These are phyloP conservation scores for Capitella teleta DNA, from an alignment of 1,140 invertebrate genomes.

Conservation along the genomic window DNA sequence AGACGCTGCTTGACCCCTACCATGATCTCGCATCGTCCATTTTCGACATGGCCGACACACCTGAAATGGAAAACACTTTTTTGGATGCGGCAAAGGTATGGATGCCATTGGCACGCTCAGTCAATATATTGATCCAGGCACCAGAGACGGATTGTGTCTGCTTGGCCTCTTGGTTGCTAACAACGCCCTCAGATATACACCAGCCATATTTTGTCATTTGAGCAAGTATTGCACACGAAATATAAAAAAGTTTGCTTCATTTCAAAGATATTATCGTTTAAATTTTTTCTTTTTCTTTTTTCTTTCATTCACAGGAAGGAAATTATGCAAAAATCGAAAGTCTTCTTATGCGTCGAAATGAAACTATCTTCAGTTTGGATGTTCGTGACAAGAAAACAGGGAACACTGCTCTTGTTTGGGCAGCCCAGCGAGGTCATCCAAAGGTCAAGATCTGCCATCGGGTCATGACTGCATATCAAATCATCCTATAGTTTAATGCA, in stretches of 20 bases:
- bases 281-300: neutral
- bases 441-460: conserved; percentile 20
- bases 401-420: conserved; percentile 38
- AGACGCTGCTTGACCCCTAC: neutral
- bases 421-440: conserved; percentile 31
- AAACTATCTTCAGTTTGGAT: conserved; percentile 30
- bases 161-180: neutral
- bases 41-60: neutral
- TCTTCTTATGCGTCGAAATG: conserved; percentile 23
- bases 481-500: neutral
- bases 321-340: conserved; percentile 28
- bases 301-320: conserved; percentile 31
- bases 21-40: neutral
- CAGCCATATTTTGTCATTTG: neutral
- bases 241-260: neutral
- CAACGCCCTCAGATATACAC: neutral
- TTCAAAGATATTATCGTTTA: neutral
- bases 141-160: neutral
- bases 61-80: neutral
- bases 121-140: neutral
- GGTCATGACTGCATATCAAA: too few relatives aligned
- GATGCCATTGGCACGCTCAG: too few relatives aligned
- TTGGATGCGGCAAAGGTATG: neutral
- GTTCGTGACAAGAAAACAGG: conserved; percentile 35
- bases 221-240: neutral